Evolutionary conservation across 2,888 invertebrate species (phyloP), one percentile per base, ranked within the genome.

Genomic region (Troides aeacus): DNA sequence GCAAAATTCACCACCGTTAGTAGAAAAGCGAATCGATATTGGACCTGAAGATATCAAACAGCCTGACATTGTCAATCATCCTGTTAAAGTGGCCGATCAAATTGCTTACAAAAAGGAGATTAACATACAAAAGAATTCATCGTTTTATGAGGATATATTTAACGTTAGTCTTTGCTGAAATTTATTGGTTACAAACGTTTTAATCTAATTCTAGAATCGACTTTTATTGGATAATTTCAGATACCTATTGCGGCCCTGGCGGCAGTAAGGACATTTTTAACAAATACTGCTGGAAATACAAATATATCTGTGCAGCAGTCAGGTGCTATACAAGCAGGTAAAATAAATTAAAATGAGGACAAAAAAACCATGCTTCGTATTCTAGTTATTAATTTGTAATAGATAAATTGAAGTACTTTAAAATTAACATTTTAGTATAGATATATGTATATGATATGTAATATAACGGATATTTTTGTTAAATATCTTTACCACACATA

Each of bases 221-320:
- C 7, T 8, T 63, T 68, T 60, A 50, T 50, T 70, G 66, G 66
- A 69, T 68, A 53, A 77, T 90, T 92, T 57, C 89, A 95, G 95
- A 95, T 95, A 76, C 95, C 95, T 39, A 94, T 95, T 78, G 93
- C 94, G 21, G 93, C 95, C 5, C 80, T 95, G 71, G 92, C 89
- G 77, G 95, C 95, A 60, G 95, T 95, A 1, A 93, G 94, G 72
- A 93, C 92, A 77, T 88, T 95, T 68, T 84, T 95, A 18, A 93
- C 92, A 65, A 94, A 94, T 78, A 89, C 90, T 6, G 92, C 88
- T 18, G 84, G 78, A 58, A 84, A 82, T 66, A 92, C 92, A 24
- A 88, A 81, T 75, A 75, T 92, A 66, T 88, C 92, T 8, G 84
- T 92, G 12, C 86, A 92, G 78, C 92, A 92, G 74, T 78, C 90